Conservation (phyloP, 2,888 invertebrate genomes). For the Caenorhabditis parvicauda region DNA sequence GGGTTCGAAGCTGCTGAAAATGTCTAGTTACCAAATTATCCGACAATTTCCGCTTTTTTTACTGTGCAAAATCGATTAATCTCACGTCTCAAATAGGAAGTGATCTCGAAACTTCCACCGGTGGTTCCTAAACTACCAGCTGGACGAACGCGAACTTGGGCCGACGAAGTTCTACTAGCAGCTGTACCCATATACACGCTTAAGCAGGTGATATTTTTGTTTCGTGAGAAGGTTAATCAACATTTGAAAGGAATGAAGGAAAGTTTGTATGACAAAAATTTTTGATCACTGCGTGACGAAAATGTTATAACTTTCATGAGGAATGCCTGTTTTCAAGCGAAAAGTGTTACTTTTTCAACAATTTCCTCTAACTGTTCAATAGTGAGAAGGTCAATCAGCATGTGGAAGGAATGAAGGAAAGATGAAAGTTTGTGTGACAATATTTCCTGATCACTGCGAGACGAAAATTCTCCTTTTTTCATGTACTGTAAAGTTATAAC, state of each 20-base stretch:
- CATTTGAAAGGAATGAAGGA: neutral
- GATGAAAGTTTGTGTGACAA: no score
- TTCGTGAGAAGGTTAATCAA: neutral
- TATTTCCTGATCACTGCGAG: no score
- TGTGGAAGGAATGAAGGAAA: no score
- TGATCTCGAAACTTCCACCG: neutral
- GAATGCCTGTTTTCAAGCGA: no score
- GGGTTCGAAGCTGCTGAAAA: constrained; percentile 23
- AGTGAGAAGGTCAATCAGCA: no score
- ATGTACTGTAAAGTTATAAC: no score
- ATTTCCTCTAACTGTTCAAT: no score
- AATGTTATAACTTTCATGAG: no score
- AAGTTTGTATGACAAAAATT: neutral
- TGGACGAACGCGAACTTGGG: constrained; percentile 14
- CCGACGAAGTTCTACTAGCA: constrained; percentile 19
- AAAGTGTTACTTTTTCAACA: no score
- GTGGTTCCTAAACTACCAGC: constrained; percentile 6
- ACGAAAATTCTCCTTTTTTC: no score
- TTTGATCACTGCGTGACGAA: neutral
- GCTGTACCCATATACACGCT: constrained; percentile 24
- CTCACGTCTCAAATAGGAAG: constrained; percentile 5
- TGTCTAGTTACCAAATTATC: neutral
- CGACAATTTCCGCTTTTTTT: neutral
- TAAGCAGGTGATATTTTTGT: no score
- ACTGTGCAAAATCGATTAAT: constrained; percentile 14